These are phyloP conservation scores for Hippoglossus hippoglossus DNA, from an alignment of 2,797 vertebrate species.

Conservation along the genomic window DNA sequence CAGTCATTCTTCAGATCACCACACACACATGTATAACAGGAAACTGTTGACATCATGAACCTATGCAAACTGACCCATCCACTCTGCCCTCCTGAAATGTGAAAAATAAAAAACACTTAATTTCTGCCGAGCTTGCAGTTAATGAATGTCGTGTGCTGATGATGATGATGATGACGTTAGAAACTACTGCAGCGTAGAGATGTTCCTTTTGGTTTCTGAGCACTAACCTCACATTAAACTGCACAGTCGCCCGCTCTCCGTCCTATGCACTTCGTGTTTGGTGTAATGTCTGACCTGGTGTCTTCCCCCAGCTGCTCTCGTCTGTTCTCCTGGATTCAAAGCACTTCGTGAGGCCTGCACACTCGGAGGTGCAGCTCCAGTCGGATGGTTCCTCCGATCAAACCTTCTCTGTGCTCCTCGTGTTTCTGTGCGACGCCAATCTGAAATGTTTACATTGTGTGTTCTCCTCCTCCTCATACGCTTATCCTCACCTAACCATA, in stretches of 20 bases:
- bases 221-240: constrained; percentile 61
- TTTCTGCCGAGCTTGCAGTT: constrained; percentile 31
- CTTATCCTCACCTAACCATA: constrained; percentile 46
- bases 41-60: constrained; percentile 46
- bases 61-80: constrained; percentile 82
- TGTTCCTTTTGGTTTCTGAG: constrained; percentile 41
- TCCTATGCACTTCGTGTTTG: constrained; percentile 58
- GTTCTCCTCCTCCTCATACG: constrained; percentile 28
- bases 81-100: constrained; percentile 61
- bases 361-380: constrained; percentile 17
- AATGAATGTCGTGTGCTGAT: constrained; percentile 42
- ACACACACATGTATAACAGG: constrained; percentile 7
- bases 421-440: constrained; percentile 39
- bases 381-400: constrained; percentile 12
- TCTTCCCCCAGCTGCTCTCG: constrained; percentile 1
- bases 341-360: constrained; percentile 70
- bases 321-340: constrained; percentile 49
- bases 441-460: constrained; percentile 73
- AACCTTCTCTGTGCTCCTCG: neutral
- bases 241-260: constrained; percentile 60
- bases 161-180: constrained; percentile 9
- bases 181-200: neutral
- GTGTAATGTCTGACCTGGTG: constrained; percentile 20
- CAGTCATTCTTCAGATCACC: constrained; percentile 7
- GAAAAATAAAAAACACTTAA: constrained; percentile 46